These are phyloP conservation scores for Isurus oxyrinchus DNA, from an alignment of 2,113 vertebrate species.

Conservation along the genomic window DNA sequence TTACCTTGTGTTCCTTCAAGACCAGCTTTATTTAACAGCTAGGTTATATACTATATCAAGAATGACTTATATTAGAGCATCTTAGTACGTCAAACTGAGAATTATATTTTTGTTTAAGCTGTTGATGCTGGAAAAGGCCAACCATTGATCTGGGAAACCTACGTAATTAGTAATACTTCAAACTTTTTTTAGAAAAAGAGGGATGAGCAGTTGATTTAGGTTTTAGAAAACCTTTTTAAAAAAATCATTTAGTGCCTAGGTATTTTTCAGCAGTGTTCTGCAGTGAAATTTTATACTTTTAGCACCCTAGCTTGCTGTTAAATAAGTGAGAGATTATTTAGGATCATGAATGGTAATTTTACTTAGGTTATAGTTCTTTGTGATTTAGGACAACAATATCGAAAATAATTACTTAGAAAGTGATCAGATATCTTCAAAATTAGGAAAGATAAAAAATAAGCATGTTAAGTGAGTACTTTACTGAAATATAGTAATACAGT, in stretches of 20 bases:
- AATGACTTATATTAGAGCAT: neutral
- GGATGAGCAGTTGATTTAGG: neutral
- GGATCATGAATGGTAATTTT: neutral
- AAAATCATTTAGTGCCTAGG: neutral
- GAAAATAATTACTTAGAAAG: neutral
- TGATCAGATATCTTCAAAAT: neutral
- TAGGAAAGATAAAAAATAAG: neutral
- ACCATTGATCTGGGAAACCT: neutral
- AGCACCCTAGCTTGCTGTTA: neutral
- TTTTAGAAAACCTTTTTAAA: neutral
- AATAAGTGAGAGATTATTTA: neutral
- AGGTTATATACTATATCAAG: neutral
- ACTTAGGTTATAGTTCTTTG: neutral
- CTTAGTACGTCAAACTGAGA: neutral
- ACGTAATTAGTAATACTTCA: neutral
- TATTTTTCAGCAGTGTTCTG: neutral
- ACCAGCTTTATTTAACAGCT: neutral
- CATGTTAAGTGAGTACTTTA: neutral
- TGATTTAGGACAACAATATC: neutral
- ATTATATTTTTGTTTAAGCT: conserved; percentile 15
- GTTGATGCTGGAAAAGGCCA: neutral
- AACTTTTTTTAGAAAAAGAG: neutral
- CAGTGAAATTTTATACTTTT: neutral
- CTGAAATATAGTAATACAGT: neutral
- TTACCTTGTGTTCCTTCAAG: neutral